Evolutionary conservation across 2,797 vertebrate genomes (phyloP).

Genomic region (Pseudochirops corinnae): DNA sequence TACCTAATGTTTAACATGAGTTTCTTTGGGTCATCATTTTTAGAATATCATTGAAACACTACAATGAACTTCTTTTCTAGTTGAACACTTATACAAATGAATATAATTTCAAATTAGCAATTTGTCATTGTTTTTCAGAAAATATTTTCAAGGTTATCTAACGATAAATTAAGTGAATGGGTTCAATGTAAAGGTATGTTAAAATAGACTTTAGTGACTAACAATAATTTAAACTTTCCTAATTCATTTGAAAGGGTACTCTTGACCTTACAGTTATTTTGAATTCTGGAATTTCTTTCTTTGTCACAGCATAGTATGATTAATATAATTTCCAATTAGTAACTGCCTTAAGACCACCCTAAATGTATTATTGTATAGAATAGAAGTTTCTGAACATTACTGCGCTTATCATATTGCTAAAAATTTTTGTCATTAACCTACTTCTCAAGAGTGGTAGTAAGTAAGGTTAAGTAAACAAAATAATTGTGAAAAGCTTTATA

Average conservation of each 20-base stretch:
- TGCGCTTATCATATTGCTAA: background rate
- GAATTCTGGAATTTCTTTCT: background rate
- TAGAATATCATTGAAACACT: too few relatives aligned
- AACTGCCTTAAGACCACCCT: background rate
- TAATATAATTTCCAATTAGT: slow-evolving; percentile 2
- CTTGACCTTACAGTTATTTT: background rate
- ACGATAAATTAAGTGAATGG: slow-evolving; percentile 8
- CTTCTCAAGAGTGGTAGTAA: background rate
- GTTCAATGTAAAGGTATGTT: background rate
- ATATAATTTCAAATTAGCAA: background rate
- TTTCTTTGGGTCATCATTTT: too few relatives aligned
- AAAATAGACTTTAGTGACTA: background rate
- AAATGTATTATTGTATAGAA: slow-evolving; percentile 21
- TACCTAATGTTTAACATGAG: background rate
- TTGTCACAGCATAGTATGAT: slow-evolving; percentile 10
- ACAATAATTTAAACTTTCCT: slow-evolving; percentile 14
- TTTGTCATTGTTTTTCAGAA: slow-evolving; percentile 7
- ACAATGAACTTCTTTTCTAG: background rate
- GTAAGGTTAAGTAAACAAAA: background rate
- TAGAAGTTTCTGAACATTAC: background rate
- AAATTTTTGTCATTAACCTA: background rate
- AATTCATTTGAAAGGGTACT: background rate
- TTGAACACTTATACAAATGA: background rate
- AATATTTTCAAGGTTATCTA: background rate
- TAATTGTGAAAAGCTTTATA: background rate